phyloP scores from a whole-genome alignment of 2,797 vertebrate species.

The Hemibagrus guttatus region DNA sequence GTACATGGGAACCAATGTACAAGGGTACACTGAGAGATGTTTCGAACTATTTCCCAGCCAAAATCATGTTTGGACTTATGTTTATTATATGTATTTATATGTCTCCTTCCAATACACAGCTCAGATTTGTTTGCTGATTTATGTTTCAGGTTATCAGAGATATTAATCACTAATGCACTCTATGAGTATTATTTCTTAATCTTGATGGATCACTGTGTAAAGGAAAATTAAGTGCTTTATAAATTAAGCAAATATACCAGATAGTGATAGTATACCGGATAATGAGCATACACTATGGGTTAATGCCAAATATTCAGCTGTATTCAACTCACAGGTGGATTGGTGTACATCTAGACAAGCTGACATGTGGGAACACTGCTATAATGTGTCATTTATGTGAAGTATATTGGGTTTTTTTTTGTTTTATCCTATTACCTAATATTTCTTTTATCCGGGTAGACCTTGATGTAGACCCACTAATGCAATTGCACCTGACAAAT shows the following conservation, averaged over 20 bases:
- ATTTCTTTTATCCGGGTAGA: neutral
- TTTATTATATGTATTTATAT: too few species aligned
- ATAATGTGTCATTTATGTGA: neutral
- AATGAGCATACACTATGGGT: neutral
- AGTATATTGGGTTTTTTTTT: too few species aligned
- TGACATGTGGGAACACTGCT: neutral
- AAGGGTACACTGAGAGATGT: too few species aligned
- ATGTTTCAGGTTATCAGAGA: neutral
- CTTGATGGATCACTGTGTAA: neutral
- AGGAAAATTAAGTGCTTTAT: neutral
- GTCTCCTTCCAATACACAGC: too few species aligned
- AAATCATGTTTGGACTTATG: too few species aligned
- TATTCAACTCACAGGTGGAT: too few species aligned
- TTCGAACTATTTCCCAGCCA: too few species aligned
- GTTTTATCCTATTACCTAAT: neutral
- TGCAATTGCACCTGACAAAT: neutral
- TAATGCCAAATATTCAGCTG: neutral
- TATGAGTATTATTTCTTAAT: neutral
- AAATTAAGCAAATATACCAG: neutral
- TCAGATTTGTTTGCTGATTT: neutral
- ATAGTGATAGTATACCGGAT: neutral
- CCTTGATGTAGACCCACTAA: neutral
- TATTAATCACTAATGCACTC: neutral
- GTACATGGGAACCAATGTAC: neutral
- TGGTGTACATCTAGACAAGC: neutral